A percentile compares a stretch with the other conserved stretches of the same genome.
Conservation (phyloP, 2,797 vertebrate genomes). For the Varecia variegata region DNA sequence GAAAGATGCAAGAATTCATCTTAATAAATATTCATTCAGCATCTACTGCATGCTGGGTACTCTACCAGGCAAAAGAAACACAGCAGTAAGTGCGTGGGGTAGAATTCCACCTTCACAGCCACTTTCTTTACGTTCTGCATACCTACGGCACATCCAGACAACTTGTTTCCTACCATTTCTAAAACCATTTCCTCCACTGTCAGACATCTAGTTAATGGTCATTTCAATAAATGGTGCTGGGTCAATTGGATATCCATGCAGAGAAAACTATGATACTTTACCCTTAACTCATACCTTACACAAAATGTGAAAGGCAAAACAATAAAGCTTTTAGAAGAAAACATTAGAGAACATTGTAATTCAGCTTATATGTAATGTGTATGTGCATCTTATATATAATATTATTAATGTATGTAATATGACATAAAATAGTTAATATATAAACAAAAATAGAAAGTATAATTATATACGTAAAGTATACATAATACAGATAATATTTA, state of each 20-base stretch:
- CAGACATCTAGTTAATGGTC: not conserved
- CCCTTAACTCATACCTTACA: not conserved
- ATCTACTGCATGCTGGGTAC: not conserved
- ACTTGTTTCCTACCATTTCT: not conserved
- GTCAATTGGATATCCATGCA: not conserved
- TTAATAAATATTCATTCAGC: not conserved
- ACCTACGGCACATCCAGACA: not conserved
- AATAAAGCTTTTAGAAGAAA: not conserved
- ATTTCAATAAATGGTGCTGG: not conserved
- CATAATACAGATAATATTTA: not conserved
- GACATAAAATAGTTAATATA: not conserved
- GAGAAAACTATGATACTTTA: not conserved
- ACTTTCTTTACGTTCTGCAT: not conserved
- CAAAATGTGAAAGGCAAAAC: not conserved
- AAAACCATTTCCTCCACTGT: not conserved
- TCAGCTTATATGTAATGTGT: not conserved
- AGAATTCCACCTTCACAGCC: not conserved
- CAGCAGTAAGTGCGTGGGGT: not conserved
- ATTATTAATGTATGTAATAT: not conserved
- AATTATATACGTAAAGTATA: not conserved
- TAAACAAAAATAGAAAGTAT: not conserved
- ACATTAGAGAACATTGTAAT: not conserved
- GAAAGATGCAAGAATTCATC: not conserved
- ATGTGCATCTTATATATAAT: not conserved
- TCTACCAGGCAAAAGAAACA: not conserved